phyloP scores from a whole-genome alignment of 2,888 invertebrate species.

The Cataglyphis livida region DNA sequence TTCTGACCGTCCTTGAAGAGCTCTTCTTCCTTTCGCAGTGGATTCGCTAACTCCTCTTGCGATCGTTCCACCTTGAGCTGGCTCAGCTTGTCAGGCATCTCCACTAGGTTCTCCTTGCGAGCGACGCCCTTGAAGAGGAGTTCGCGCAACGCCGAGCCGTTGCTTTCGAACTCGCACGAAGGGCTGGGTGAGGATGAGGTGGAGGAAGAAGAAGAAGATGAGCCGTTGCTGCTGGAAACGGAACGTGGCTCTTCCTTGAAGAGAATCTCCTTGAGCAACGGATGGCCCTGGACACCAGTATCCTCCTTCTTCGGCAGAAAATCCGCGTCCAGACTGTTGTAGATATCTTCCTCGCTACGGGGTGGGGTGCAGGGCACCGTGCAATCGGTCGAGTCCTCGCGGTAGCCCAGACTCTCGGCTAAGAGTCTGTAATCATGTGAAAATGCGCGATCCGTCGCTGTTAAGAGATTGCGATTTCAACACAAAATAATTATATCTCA shows the following conservation, averaged over 20 bases:
- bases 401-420: constrained; percentile 84
- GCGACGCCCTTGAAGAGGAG: constrained; percentile 78
- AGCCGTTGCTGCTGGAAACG: constrained; percentile 64
- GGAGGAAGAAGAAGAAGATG: constrained; percentile 68
- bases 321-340: constrained; percentile 83
- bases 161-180: constrained; percentile 86
- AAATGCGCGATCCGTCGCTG: not conserved
- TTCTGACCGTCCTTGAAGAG: constrained; percentile 77
- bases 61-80: constrained; percentile 66
- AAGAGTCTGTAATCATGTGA: constrained; percentile 77
- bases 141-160: constrained; percentile 79
- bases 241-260: constrained; percentile 82
- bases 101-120: constrained; percentile 55
- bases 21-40: constrained; percentile 76
- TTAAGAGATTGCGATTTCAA: not conserved
- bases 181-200: constrained; percentile 71
- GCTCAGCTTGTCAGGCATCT: constrained; percentile 55
- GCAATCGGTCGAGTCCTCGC: constrained; percentile 84
- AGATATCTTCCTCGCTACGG: constrained; percentile 84
- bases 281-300: constrained; percentile 71
- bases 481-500: not conserved
- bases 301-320: constrained; percentile 82
- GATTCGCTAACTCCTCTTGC: constrained; percentile 84
- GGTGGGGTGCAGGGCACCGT: constrained; percentile 85
- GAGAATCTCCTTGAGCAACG: constrained; percentile 83